phyloP scores from a whole-genome alignment of 2,113 vertebrate species.

The Corydoras sp. region DNA sequence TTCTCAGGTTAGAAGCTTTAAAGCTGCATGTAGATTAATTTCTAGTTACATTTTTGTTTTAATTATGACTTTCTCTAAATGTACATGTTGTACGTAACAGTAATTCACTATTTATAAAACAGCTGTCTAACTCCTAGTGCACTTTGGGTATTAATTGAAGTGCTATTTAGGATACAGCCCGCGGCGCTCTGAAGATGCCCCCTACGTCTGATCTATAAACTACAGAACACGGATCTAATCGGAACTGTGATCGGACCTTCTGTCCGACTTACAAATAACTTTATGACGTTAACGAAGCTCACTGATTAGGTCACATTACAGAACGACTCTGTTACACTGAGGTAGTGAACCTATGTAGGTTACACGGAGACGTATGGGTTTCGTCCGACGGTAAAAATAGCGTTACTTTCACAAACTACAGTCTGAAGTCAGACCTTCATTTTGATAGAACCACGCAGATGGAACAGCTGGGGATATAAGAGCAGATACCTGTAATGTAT shows the following conservation, averaged over 20 bases:
- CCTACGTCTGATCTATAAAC: not conserved
- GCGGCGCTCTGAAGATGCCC: not conserved
- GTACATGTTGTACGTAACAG: too few relatives aligned
- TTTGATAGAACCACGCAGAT: too few relatives aligned
- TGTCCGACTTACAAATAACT: not conserved
- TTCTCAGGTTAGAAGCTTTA: too few relatives aligned
- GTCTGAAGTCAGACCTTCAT: too few relatives aligned
- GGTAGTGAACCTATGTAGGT: not conserved
- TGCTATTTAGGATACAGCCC: not conserved
- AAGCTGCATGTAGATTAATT: too few relatives aligned
- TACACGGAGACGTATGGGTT: not conserved
- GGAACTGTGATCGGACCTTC: too few relatives aligned
- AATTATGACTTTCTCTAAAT: too few relatives aligned
- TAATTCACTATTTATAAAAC: too few relatives aligned
- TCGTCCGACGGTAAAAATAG: not conserved
- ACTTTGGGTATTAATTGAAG: not conserved
- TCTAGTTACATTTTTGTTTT: too few relatives aligned
- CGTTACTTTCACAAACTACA: not conserved
- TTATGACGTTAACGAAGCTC: not conserved
- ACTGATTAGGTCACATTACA: not conserved
- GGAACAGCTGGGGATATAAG: too few relatives aligned
- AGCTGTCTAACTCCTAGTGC: not conserved
- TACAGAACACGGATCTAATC: not conserved
- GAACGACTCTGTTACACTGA: accelerated
- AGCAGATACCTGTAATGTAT: not conserved